Base-by-base conservation (phyloP, 2,888 invertebrate genomes). In the Emmelina monodactyla region DNA sequence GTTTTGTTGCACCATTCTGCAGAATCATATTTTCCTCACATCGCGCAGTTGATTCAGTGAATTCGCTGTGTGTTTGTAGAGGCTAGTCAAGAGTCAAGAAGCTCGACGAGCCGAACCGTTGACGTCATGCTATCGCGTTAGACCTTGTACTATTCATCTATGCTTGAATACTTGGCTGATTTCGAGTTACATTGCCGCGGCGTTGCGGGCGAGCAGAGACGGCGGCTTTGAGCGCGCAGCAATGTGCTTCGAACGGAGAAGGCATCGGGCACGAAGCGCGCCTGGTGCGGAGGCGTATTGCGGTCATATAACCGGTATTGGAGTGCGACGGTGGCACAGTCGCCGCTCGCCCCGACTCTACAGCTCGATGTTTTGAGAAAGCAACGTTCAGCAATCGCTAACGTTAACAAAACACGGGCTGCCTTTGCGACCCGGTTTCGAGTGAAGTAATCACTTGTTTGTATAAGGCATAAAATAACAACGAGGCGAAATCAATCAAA, bases 281-380 rank as follows among this genome's bases (percentile, higher is more conserved):
- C 42, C 53, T 47, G 48, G 44, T 57, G 62, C 65, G 57, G 58
- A 59, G 70, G 69, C 60, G 63, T 71, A 75, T 73, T 73, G 75
- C 75, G 76, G 78, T 75, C 75, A 73, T 69, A 76, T 76, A 79
- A 79, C 78, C 76, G 78, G 78, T 78, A 79, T 78, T 72, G 62
- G 65, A 70, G 66, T 64, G 65, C 64, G 57, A 55, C 57, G 62
- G 61, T 25, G 25, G 25, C 25, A 4, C 63, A 60, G 63, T 63
- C 61, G 62, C 66, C 61, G 61, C 59, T 70, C 61, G 66, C 63
- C 61, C 62, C 58, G 64, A n/a, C n/a, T 66, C 66, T 59, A 58
- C 46, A 49, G 59, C 54, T 50, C 61, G 58, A 69, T 73, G 72
- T 76, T 78, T 72, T 71, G 72, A 75, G 76, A 76, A 76, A 75